Conservation (phyloP, 1,140 invertebrate species). For the Tenebrio molitor region DNA sequence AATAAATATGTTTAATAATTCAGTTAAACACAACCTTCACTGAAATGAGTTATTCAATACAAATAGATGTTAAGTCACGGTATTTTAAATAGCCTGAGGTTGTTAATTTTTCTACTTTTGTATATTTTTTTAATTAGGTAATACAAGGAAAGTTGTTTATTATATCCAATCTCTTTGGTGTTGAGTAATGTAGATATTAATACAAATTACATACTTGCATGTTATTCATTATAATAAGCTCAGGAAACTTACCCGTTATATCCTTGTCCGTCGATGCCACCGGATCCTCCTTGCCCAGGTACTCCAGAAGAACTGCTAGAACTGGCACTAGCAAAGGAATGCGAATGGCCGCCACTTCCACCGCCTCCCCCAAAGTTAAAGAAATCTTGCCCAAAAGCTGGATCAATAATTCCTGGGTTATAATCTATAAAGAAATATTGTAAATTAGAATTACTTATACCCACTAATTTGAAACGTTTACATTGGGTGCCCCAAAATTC, state of each 20-base stretch:
- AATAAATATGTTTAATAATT: conserved; percentile 10
- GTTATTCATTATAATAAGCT: no score
- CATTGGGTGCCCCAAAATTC: no score
- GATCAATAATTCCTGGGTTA: conserved; percentile 9
- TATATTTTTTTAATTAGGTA: background rate
- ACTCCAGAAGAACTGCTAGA: conserved; percentile 47
- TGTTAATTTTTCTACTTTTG: background rate
- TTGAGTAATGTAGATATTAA: no score
- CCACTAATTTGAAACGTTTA: no score
- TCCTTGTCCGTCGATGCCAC: conserved; percentile 50
- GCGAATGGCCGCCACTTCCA: conserved; percentile 22
- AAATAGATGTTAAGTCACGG: background rate
- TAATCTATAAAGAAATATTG: background rate
- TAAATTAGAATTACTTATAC: no score
- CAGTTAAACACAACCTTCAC: conserved; percentile 12
- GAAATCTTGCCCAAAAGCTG: background rate
- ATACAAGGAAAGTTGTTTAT: no score
- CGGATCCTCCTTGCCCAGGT: conserved; percentile 35
- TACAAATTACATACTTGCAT: background rate
- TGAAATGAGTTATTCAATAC: conserved; percentile 6
- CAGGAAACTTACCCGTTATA: no score
- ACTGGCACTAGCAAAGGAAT: conserved; percentile 50
- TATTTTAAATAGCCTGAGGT: background rate
- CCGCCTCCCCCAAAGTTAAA: conserved; percentile 1
- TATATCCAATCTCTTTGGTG: no score